Percentiles rank a stretch among this genome's conserved stretches.
These are phyloP conservation scores for Luperina nickerlii DNA, from an alignment of 2,888 invertebrate species.

Conservation along the genomic window DNA sequence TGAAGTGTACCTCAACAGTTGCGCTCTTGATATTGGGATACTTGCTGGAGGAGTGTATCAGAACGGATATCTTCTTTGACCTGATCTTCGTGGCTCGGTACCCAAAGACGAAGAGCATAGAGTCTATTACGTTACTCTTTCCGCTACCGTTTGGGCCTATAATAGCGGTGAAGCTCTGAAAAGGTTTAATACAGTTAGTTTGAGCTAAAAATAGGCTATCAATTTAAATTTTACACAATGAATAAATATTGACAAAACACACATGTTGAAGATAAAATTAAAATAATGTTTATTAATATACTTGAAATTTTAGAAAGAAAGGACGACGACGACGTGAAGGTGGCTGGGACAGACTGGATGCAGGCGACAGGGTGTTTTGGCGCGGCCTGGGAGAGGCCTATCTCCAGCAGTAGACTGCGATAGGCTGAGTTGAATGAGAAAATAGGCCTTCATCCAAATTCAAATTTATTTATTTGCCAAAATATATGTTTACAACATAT, in stretches of 20 bases:
- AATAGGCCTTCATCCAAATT: too few species aligned
- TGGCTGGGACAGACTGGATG: too few species aligned
- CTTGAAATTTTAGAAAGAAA: too few species aligned
- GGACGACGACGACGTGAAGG: too few species aligned
- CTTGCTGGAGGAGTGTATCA: conserved; percentile 97
- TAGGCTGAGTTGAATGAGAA: too few species aligned
- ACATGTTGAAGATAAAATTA: too few species aligned
- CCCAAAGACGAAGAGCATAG: conserved; percentile 99
- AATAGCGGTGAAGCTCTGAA: conserved; percentile 98
- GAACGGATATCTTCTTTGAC: conserved; percentile 97
- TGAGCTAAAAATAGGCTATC: neutral
- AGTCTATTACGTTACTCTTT: conserved; percentile 99
- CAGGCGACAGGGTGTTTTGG: too few species aligned
- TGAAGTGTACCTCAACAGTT: conserved; percentile 97
- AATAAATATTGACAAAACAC: neutral
- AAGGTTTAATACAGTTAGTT: conserved; percentile 34
- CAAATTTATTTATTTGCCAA: too few species aligned
- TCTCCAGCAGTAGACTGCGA: too few species aligned
- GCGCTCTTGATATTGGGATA: conserved; percentile 94
- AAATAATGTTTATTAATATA: neutral
- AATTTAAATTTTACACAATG: neutral
- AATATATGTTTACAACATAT: too few species aligned
- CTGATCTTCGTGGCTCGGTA: conserved; percentile 98
- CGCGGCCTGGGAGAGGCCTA: too few species aligned
- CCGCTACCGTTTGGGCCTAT: conserved; percentile 99